Percentiles rank a stretch among this genome's conserved stretches.
Conservation (phyloP, 2,797 vertebrate species). For the Rhinatrema bivittatum region DNA sequence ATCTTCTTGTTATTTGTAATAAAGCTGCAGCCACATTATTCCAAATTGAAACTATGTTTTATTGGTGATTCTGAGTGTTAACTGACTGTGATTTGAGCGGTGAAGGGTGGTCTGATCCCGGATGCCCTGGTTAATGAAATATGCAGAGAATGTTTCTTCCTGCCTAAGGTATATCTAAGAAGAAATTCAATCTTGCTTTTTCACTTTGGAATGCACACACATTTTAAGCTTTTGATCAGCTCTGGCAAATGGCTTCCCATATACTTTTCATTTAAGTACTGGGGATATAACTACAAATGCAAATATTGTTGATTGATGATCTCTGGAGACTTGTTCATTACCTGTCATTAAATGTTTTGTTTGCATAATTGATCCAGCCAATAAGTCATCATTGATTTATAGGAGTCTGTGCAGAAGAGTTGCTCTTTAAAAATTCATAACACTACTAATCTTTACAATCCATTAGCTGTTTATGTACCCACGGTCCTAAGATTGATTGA, state of each 20-base stretch:
- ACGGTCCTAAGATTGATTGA: slow-evolving; percentile 91
- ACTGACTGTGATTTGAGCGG: too few relatives aligned
- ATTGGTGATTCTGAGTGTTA: too few relatives aligned
- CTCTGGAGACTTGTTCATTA: slow-evolving; percentile 90
- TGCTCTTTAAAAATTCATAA: slow-evolving; percentile 98
- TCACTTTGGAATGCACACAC: slow-evolving; percentile 17
- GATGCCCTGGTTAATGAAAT: too few relatives aligned
- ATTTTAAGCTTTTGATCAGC: slow-evolving; percentile 41
- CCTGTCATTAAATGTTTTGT: slow-evolving; percentile 99
- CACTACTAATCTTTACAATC: slow-evolving; percentile 89
- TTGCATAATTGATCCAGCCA: slow-evolving; percentile 98
- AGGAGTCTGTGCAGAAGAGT: slow-evolving; percentile 77
- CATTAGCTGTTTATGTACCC: slow-evolving; percentile 90
- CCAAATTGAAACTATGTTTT: too few relatives aligned
- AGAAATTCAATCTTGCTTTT: slow-evolving; percentile 18
- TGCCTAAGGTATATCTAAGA: slow-evolving; percentile 6
- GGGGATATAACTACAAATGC: slow-evolving; percentile 48
- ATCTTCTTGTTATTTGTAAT: too few relatives aligned
- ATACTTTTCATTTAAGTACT: slow-evolving; percentile 48
- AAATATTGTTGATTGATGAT: slow-evolving; percentile 49
- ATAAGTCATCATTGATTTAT: slow-evolving; percentile 99
- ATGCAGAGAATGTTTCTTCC: slow-evolving; percentile 4
- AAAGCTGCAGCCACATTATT: too few relatives aligned
- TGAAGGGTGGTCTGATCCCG: too few relatives aligned
- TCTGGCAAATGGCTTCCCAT: slow-evolving; percentile 31